Evolutionary conservation across 1,140 invertebrate genomes (phyloP), one percentile per base, ranked within the genome.

Genomic region (Maconellicoccus hirsutus): DNA sequence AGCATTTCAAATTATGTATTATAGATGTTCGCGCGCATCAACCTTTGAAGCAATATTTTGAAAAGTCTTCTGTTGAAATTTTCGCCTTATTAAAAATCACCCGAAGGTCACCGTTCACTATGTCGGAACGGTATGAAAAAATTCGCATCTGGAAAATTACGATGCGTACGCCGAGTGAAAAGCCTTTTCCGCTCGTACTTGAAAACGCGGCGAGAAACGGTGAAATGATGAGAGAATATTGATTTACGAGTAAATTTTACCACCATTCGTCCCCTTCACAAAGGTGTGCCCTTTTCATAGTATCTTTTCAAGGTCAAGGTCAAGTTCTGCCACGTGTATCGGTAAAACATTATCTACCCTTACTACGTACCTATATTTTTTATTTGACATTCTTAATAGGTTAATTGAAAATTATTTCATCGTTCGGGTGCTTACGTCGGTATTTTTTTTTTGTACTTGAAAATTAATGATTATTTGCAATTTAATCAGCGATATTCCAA

Each of bases 271-370:
- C 42, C 12, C 42, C 2, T 16, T 16, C 4, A 6, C 42, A 52
- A 52, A 52, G 42, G 42, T 19, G 29, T 52, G n/a, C 42, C 42
- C n/a, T 52, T 52, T 52, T 19, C 42, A 3, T 52, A 14, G 42
- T 52, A 52, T 14, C n/a, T 25, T 66, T 66, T 66, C 61, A 66
- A 66, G 61, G 61, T 66, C 22, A 66, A 66, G 61, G 61, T 66
- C 61, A 19, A 25, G 22, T 66, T 66, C 21, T 22, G 61, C 61
- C 61, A 66, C 61, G 61, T 66, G 61, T 66, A 66, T 66, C 61
- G 61, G 25, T 26, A 66, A 66, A 66, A 25, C 25, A 25, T 26
- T 25, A 66, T 66, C 25, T 23, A 12, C 25, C 61, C 21, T 66
- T 66, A 66, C 61, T 22, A 12, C 21, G 8, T 22, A 4, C 21